A percentile compares a stretch with the other conserved stretches of the same genome.
Evolutionary conservation across 1,140 invertebrate genomes (phyloP).

Genomic region (Drosophila ananassae): DNA sequence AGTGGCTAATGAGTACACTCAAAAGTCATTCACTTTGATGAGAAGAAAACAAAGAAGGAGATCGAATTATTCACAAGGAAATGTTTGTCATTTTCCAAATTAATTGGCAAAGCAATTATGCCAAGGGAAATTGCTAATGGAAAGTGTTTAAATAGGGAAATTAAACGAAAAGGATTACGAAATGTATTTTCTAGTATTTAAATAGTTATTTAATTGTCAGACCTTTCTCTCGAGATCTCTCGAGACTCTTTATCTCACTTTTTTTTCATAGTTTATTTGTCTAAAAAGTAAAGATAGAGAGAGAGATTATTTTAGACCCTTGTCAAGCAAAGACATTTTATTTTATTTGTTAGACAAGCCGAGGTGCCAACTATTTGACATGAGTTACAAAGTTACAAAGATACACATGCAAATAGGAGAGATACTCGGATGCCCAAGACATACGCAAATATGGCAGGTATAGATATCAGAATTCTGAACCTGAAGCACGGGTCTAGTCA

Average conservation of each 20-base stretch:
- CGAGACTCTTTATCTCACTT: neutral
- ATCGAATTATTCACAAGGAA: slow-evolving; percentile 9
- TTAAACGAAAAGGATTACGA: too few species aligned
- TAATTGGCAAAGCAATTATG: neutral
- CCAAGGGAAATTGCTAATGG: neutral
- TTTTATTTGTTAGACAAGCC: slow-evolving; percentile 12
- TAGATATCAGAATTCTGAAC: slow-evolving; percentile 33
- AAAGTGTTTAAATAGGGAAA: too few species aligned
- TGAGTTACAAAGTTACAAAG: slow-evolving; percentile 2
- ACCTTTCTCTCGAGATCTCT: neutral
- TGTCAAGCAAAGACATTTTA: neutral
- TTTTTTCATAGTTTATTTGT: neutral
- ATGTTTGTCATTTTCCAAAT: neutral
- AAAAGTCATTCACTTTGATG: slow-evolving; percentile 48
- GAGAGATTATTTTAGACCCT: neutral
- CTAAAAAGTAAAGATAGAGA: neutral
- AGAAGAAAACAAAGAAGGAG: slow-evolving; percentile 8
- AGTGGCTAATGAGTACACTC: slow-evolving; percentile 53
- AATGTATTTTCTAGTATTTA: too few species aligned
- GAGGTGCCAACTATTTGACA: slow-evolving; percentile 27
- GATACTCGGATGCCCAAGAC: neutral
- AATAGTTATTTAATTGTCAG: neutral
- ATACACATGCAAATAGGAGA: slow-evolving; percentile 10
- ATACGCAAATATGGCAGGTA: slow-evolving; percentile 5
- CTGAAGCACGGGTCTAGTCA: slow-evolving; percentile 40